Evolutionary conservation across 1,140 invertebrate genomes (phyloP).

Genomic region (Grapholita molesta): DNA sequence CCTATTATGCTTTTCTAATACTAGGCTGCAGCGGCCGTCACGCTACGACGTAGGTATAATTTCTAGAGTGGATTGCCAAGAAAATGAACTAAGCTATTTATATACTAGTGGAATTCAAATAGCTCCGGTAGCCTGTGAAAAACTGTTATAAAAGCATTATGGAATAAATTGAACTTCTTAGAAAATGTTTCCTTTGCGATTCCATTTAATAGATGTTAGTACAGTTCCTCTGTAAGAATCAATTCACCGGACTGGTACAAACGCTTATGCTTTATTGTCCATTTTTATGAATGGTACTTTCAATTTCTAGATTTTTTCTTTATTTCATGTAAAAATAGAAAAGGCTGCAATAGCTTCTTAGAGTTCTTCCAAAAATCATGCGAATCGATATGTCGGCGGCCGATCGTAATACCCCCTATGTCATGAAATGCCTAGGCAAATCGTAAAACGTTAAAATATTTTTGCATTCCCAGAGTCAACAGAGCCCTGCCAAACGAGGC

Average conservation of each 20-base stretch:
- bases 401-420: too few species aligned
- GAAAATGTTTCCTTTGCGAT: slow-evolving; percentile 9
- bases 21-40: slow-evolving; percentile 46
- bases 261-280: not conserved
- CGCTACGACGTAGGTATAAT: slow-evolving; percentile 46
- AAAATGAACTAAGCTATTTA: slow-evolving; percentile 39
- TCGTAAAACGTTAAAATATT: too few species aligned
- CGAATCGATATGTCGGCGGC: too few species aligned
- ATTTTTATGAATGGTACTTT: too few species aligned
- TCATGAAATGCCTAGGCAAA: too few species aligned
- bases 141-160: slow-evolving; percentile 13
- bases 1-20: slow-evolving; percentile 58
- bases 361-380: too few species aligned
- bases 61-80: slow-evolving; percentile 34
- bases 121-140: slow-evolving; percentile 20
- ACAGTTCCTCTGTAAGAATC: not conserved
- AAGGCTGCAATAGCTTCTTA: too few species aligned
- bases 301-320: too few species aligned
- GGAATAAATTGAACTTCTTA: slow-evolving; percentile 17
- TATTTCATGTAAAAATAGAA: too few species aligned
- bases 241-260: not conserved
- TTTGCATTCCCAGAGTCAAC: too few species aligned
- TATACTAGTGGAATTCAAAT: slow-evolving; percentile 27
- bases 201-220: not conserved
- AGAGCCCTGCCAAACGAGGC: too few species aligned